Evolutionary conservation across 2,113 vertebrate species (phyloP).

Genomic region (Ploceus nigricollis): DNA sequence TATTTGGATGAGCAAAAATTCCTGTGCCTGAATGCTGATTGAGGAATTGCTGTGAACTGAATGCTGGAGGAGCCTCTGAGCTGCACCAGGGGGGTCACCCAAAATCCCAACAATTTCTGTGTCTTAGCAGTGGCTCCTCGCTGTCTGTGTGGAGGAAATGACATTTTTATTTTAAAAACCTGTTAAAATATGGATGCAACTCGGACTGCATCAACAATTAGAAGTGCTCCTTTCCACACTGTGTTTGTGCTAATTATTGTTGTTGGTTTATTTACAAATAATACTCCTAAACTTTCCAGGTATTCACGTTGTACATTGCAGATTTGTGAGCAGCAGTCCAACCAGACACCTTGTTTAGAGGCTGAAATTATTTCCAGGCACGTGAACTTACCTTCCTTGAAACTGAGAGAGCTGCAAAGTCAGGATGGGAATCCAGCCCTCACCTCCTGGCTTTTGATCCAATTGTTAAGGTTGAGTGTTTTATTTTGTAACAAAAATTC

Average conservation of each 20-base stretch:
- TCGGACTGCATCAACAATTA: background rate
- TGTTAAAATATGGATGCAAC: background rate
- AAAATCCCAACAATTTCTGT: background rate
- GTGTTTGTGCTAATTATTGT: background rate
- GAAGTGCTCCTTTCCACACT: background rate
- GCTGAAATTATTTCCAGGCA: background rate
- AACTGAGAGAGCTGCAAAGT: background rate
- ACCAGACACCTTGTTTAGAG: background rate
- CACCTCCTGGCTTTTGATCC: background rate
- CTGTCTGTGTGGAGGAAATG: background rate
- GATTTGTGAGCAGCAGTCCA: background rate
- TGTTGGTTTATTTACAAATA: background rate
- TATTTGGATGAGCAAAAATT: background rate
- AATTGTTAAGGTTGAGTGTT: background rate
- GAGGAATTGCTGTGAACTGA: background rate
- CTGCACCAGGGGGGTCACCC: background rate
- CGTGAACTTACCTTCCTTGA: background rate
- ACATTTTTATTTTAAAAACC: background rate
- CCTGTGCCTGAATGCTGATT: background rate
- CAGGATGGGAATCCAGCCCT: background rate
- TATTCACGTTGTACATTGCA: rapidly evolving
- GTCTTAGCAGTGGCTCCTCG: background rate
- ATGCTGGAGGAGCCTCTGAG: background rate
- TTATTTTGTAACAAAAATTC: background rate
- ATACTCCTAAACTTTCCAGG: background rate